Base-by-base conservation (phyloP, 2,888 invertebrate genomes). In the Pherbina coryleti region DNA sequence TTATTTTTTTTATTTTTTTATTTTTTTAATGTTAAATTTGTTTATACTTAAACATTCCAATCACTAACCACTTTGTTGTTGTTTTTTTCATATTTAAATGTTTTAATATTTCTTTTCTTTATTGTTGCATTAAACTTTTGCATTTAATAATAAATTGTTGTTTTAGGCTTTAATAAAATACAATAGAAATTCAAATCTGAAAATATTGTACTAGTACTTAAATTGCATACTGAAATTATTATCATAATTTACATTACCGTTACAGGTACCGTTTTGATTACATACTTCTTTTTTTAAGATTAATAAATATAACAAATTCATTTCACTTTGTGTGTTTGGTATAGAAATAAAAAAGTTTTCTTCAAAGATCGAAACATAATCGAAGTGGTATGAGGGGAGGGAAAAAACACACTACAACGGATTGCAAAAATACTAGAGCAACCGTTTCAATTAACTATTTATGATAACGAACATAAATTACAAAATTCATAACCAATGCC, bases 41-140 rank as follows among this genome's bases (percentile, higher is more conserved):
- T 49, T 74, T 74, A 74, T 34, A 34, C 64, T 83, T 82, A 83
- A 85, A 84, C 86, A 83, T 86, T 84, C 83, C 84, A 86, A 85
- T 87, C 87, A 87, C 88, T 88, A 88, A 87, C 87, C 88, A 88
- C 85, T 85, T 86, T 82, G 82, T 85, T 82, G 80, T 84, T 83
- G 82, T 84, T 75, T 79, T 31, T 62, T 76, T 78, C 84, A 75
- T 79, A 25, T 64, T 76, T 78, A 37, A 44, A 44, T 85, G 82
- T 81, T 84, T 83, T 82, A n/a, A n/a, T 85, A 75, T 79, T 31
- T 62, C 72, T 78, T 85, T 73, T 79, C 25, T 66, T 76, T 78
- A 37, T 70, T 73, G 31, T 77, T 77, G 44, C 37, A 53, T 73
- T 34, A 34, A 70, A 19, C 7, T 72, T 74, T 74, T 53, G 19